Conservation (phyloP, 2,113 vertebrate species). For the Symphodus melops region DNA sequence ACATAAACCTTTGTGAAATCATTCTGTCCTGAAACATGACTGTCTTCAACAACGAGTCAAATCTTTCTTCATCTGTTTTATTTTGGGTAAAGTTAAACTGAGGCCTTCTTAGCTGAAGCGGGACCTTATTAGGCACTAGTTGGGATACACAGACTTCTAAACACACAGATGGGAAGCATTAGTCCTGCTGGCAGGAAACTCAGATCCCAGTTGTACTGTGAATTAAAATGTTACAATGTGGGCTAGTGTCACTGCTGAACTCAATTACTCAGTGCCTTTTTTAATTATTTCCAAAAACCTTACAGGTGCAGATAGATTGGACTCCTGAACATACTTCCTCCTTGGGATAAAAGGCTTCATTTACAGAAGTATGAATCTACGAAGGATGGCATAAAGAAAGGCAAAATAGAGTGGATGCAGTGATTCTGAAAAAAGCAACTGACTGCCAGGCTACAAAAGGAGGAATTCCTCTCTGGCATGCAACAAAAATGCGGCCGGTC, state of each 20-base stretch:
- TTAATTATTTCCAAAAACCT: conserved; percentile 25
- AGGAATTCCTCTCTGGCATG: conserved; percentile 10
- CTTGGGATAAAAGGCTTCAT: background rate
- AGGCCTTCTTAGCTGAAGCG: conserved; percentile 46
- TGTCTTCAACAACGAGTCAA: background rate
- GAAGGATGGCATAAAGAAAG: background rate
- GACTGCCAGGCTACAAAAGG: background rate
- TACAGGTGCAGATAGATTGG: conserved; percentile 49
- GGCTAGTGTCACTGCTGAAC: conserved; percentile 45
- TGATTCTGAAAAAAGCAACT: background rate
- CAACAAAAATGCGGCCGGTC: background rate
- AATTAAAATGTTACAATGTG: conserved; percentile 59
- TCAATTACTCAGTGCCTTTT: conserved; percentile 34
- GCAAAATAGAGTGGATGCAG: background rate
- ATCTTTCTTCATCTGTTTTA: background rate
- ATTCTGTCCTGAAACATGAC: background rate
- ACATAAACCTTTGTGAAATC: too few relatives aligned
- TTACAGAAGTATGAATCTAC: background rate
- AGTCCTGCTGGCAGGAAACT: conserved; percentile 66
- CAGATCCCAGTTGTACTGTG: conserved; percentile 49
- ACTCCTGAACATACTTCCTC: background rate
- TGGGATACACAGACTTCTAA: conserved; percentile 49
- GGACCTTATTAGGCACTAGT: conserved; percentile 60
- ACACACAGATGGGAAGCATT: conserved; percentile 75
- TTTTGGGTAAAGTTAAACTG: conserved; percentile 27